phyloP scores from a whole-genome alignment of 2,113 vertebrate species.

The Rhabdomys dilectus region DNA sequence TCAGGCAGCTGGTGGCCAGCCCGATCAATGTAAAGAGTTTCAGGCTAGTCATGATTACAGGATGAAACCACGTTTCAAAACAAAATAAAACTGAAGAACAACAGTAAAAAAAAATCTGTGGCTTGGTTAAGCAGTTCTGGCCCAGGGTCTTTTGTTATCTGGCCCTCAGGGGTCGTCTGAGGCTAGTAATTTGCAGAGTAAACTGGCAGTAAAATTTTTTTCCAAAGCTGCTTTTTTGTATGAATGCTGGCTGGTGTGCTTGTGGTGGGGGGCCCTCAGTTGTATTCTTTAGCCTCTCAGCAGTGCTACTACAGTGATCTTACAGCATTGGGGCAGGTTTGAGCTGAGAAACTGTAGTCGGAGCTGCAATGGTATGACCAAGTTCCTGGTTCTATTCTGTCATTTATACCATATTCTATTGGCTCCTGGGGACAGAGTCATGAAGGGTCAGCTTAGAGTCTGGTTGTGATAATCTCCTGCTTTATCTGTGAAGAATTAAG shows the following conservation, averaged over 20 bases:
- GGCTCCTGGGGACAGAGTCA: neutral
- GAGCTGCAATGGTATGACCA: neutral
- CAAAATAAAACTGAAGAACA: neutral
- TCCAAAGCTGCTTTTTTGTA: neutral
- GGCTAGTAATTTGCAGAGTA: neutral
- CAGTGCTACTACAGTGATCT: neutral
- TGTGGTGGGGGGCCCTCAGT: neutral
- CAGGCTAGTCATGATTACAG: neutral
- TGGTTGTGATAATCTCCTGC: neutral
- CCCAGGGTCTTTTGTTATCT: neutral
- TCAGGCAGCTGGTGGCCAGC: neutral
- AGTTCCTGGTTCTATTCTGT: neutral
- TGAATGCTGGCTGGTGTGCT: neutral
- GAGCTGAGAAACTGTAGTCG: neutral
- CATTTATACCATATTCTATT: neutral
- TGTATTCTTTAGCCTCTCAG: neutral
- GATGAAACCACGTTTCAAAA: neutral
- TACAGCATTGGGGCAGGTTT: neutral
- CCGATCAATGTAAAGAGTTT: neutral
- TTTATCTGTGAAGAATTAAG: constrained; percentile 16
- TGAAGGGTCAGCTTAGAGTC: neutral
- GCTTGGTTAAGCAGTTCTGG: neutral
- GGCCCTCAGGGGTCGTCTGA: neutral
- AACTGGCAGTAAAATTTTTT: neutral
- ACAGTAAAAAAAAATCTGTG: neutral